Conservation (phyloP, 1,140 invertebrate species). For the Scylla paramamosain region DNA sequence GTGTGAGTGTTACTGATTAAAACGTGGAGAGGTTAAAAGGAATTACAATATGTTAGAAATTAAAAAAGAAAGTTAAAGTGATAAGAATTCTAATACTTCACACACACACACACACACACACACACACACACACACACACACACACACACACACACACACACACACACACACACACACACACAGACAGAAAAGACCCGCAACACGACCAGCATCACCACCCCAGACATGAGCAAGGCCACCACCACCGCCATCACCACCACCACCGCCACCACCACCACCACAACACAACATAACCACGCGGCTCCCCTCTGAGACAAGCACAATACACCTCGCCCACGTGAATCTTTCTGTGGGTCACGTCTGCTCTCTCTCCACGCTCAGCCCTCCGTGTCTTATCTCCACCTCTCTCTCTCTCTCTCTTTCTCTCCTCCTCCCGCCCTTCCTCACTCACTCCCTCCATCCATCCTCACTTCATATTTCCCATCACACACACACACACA, state of each 20-base stretch:
- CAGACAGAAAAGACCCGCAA: not conserved
- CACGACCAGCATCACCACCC: not conserved
- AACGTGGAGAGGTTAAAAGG: too few species aligned
- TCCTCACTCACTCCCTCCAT: too few species aligned
- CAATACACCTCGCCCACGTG: not conserved
- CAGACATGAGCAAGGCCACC: not conserved
- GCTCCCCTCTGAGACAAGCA: not conserved
- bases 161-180: too few species aligned
- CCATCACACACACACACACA: too few species aligned
- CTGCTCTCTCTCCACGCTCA: not conserved
- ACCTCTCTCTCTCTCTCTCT: not conserved
- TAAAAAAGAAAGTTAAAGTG: too few species aligned
- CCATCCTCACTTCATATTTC: too few species aligned
- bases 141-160: too few species aligned
- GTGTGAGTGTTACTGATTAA: too few species aligned
- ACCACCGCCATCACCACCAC: not conserved
- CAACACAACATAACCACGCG: not conserved
- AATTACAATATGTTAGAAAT: too few species aligned
- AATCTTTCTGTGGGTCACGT: not conserved
- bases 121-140: too few species aligned
- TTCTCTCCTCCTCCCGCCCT: not conserved
- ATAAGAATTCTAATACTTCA: too few species aligned
- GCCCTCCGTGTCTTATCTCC: not conserved
- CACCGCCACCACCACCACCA: not conserved
- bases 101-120: too few species aligned